Conservation (phyloP, 2,888 invertebrate species). For the Halictus ligatus region DNA sequence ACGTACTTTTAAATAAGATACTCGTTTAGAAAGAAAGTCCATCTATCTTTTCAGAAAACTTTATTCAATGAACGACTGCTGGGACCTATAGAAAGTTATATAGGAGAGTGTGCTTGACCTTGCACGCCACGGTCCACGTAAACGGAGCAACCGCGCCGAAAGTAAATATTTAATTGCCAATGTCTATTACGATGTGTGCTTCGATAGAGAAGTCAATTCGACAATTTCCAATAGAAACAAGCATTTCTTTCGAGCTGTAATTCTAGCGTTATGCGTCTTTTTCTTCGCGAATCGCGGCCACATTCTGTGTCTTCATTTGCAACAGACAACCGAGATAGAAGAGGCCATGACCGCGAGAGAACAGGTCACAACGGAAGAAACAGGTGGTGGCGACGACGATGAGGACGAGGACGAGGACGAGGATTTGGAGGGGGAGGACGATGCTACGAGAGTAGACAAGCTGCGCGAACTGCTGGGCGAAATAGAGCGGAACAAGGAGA, state of each 20-base stretch:
- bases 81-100: not conserved
- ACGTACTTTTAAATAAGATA: not conserved
- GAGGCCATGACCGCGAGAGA: conserved; percentile 27
- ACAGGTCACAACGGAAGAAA: conserved; percentile 46
- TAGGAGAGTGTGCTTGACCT: not conserved
- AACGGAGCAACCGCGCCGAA: too few relatives aligned
- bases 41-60: not conserved
- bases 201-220: too few relatives aligned
- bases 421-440: conserved; percentile 71
- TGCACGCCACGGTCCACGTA: too few relatives aligned
- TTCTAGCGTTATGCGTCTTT: not conserved
- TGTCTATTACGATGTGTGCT: too few relatives aligned
- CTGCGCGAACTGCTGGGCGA: conserved; percentile 83
- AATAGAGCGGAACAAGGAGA: conserved; percentile 80
- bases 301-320: not conserved
- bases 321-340: conserved; percentile 66
- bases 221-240: too few relatives aligned
- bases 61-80: not conserved
- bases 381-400: conserved; percentile 33
- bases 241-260: not conserved
- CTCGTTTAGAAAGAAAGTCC: not conserved
- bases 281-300: too few relatives aligned
- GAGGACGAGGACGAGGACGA: conserved; percentile 62
- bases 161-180: too few relatives aligned
- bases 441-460: conserved; percentile 60